These are phyloP conservation scores for Cherax destructor DNA, from an alignment of 1,140 invertebrate genomes.

Conservation along the genomic window DNA sequence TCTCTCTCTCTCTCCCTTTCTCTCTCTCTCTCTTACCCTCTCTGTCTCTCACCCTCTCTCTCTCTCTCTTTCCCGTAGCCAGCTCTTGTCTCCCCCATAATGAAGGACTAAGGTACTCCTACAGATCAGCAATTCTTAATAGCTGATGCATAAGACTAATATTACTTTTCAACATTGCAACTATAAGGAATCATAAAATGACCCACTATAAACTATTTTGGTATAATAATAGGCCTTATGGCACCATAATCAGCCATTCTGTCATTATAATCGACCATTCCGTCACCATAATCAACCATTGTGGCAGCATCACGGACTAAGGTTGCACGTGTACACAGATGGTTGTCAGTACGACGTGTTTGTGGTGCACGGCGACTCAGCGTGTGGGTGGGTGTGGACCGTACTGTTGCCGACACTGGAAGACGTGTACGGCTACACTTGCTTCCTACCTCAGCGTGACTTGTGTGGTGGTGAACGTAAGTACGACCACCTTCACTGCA, in stretches of 20 bases:
- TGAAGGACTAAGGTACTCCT: no score
- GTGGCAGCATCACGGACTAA: not conserved
- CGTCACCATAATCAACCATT: not conserved
- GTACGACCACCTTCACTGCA: not conserved
- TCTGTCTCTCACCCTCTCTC: no score
- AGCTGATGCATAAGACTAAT: no score
- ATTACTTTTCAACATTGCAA: no score
- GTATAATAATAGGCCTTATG: no score
- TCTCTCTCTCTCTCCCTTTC: no score
- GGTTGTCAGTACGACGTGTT: constrained; percentile 31
- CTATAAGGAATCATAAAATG: not conserved
- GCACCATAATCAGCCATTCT: not conserved
- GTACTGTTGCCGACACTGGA: constrained; percentile 32
- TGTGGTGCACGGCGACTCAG: constrained; percentile 45
- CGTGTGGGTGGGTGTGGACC: constrained; percentile 34
- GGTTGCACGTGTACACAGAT: not conserved
- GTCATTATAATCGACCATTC: not conserved
- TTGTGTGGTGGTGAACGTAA: constrained; percentile 43
- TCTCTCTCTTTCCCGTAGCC: no score
- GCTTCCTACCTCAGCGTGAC: constrained; percentile 55
- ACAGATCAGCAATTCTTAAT: no score
- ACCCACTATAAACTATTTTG: not conserved
- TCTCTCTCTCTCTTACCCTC: no score
- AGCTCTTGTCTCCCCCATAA: no score
- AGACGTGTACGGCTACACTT: constrained; percentile 40